phyloP scores from a whole-genome alignment of 2,797 vertebrate genomes.

The Micrastur ruficollis region DNA sequence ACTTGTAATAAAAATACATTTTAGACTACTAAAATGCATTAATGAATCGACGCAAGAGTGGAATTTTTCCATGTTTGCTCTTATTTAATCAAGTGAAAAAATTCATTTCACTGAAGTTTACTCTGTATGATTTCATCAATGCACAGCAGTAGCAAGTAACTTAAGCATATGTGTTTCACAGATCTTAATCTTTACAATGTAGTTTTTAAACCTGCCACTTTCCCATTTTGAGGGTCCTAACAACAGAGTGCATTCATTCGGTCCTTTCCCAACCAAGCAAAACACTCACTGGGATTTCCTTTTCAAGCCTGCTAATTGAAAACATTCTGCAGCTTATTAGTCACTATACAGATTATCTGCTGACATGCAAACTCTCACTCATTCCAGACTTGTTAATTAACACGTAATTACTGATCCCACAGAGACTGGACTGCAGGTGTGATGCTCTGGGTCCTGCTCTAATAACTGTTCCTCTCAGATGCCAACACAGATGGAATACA shows the following conservation, averaged over 20 bases:
- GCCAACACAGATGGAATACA: not conserved
- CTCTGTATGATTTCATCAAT: not conserved
- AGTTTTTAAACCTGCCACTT: constrained; percentile 4
- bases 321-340: constrained; percentile 82
- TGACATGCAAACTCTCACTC: constrained; percentile 69
- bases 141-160: constrained; percentile 21
- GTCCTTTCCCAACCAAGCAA: constrained; percentile 48
- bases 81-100: constrained; percentile 29
- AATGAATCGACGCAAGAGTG: not conserved
- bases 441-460: constrained; percentile 53
- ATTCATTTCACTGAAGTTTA: not conserved
- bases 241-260: constrained; percentile 57
- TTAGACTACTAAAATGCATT: not conserved
- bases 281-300: constrained; percentile 68
- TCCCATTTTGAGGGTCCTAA: constrained; percentile 22
- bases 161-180: not conserved
- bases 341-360: constrained; percentile 74
- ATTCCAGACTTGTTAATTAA: constrained; percentile 83
- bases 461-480: not conserved
- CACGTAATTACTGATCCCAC: constrained; percentile 79
- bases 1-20: not conserved
- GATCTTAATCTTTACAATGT: constrained; percentile 15
- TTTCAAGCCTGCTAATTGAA: constrained; percentile 85
- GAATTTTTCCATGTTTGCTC: not conserved
- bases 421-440: constrained; percentile 71